Base-by-base conservation (phyloP, 2,797 vertebrate species). In the Coregonus ussuriensis region DNA sequence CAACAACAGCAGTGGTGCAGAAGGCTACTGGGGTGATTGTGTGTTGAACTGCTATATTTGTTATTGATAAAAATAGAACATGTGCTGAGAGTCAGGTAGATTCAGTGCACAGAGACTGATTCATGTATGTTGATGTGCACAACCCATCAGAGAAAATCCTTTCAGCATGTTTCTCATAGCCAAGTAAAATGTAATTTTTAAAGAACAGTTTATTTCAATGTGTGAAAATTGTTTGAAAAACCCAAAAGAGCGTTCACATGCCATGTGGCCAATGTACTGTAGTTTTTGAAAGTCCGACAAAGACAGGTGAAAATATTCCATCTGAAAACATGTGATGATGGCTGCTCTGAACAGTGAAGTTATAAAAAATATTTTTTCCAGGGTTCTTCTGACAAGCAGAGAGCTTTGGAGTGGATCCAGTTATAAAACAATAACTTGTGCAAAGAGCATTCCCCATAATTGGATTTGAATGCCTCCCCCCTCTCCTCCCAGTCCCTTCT, bases 401-500 rank as follows among this genome's bases (percentile, higher is more conserved):
- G 88, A 86, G 84, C 83, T 85, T 70, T 86, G 83, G 84, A 89
- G 83, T 52, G 72, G 76, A 89, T 86, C 84, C 86, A 79, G 81
- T 41, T 76, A 87, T 89, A 89, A 91, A 92, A 89, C 91, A 89
- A 88, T 88, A 93, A 92, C 86, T 91, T 90, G 90, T 92, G 89
- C 89, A 91, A 91, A 91, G 88, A 91, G 88, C 89, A 84, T 91
- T 89, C 68, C 69, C 82, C 62, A 75, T 93, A 93, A 93, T 92
- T 93, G 89, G 91, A 93, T 94, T 92, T 93, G 91, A 94, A 92
- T 91, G 90, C 86, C 86, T 92, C 89, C 88, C 88, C 82, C 86
- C 54, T 6, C 54, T n/a, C 56, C 16, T 1, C 13, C 16, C 56
- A 6, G 56, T 59, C 56, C 6, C 56, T 6, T n/a, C 87, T 93